These are phyloP conservation scores for Diabrotica virgifera DNA, from an alignment of 1,140 invertebrate species.

Conservation along the genomic window DNA sequence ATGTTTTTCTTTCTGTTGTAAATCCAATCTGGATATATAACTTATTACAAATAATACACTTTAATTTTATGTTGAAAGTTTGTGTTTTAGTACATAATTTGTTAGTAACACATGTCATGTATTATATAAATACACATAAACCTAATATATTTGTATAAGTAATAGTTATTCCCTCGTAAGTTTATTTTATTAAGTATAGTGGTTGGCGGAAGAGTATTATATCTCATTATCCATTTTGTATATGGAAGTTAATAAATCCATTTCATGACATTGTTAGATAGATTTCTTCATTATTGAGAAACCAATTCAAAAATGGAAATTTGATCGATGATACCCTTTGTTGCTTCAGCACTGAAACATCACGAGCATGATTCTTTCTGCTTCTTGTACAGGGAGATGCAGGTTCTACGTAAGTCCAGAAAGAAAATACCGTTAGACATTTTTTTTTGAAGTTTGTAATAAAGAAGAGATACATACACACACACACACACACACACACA, in stretches of 20 bases:
- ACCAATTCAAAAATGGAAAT: conserved; percentile 7
- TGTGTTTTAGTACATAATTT: too few species aligned
- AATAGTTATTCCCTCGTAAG: neutral
- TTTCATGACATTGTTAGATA: conserved; percentile 9
- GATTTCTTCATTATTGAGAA: conserved; percentile 13
- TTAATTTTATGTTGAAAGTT: too few species aligned
- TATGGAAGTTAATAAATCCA: conserved; percentile 11
- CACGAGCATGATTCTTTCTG: neutral
- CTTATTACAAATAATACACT: too few species aligned
- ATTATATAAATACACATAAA: too few species aligned
- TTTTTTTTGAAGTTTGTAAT: too few species aligned
- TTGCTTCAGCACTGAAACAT: neutral
- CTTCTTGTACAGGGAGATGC: neutral
- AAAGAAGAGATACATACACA: too few species aligned
- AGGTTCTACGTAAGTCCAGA: neutral
- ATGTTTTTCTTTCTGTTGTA: too few species aligned
- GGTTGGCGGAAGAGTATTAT: conserved; percentile 7
- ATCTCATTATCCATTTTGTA: conserved; percentile 10
- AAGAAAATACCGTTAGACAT: too few species aligned
- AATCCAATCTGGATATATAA: too few species aligned
- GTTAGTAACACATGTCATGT: too few species aligned
- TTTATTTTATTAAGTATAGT: neutral
- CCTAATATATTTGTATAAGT: too few species aligned
- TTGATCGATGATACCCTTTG: conserved; percentile 14
- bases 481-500: too few species aligned